A percentile compares a stretch with the other conserved stretches of the same genome.
Evolutionary conservation across 2,113 vertebrate species (phyloP).

Genomic region (Spea multiplicata): DNA sequence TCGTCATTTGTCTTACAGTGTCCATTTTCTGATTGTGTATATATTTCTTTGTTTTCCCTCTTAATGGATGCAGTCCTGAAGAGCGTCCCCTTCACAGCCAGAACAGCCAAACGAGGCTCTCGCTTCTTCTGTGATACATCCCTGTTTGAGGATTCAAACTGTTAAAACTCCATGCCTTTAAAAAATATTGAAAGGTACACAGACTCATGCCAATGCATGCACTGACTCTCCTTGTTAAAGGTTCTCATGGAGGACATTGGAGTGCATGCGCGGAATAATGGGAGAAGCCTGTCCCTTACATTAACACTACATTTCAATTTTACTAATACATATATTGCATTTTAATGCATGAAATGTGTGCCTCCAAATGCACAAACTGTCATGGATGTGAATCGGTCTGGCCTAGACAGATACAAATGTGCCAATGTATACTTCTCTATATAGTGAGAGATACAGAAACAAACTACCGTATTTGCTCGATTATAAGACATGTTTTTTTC

Average conservation of each 20-base stretch:
- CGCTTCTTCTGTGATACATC: slow-evolving; percentile 96
- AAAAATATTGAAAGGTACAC: slow-evolving; percentile 57
- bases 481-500: no score
- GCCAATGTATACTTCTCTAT: no score
- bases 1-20: not conserved
- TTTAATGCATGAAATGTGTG: slow-evolving; percentile 25
- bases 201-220: slow-evolving; percentile 51
- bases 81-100: slow-evolving; percentile 97
- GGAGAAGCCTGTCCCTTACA: slow-evolving; percentile 30
- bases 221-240: not conserved
- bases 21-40: slow-evolving; percentile 53
- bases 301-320: slow-evolving; percentile 44
- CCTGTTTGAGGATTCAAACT: slow-evolving; percentile 94
- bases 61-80: slow-evolving; percentile 82
- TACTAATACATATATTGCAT: slow-evolving; percentile 28
- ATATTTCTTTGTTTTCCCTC: slow-evolving; percentile 70
- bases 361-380: not conserved
- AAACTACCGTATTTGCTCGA: no score
- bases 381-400: no score
- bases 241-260: slow-evolving; percentile 31
- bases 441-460: no score
- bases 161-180: slow-evolving; percentile 73
- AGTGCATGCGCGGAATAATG: slow-evolving; percentile 51
- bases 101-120: slow-evolving; percentile 94
- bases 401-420: no score